These are phyloP conservation scores for Camponotus pennsylvanicus DNA, from an alignment of 1,140 invertebrate species.

Conservation along the genomic window DNA sequence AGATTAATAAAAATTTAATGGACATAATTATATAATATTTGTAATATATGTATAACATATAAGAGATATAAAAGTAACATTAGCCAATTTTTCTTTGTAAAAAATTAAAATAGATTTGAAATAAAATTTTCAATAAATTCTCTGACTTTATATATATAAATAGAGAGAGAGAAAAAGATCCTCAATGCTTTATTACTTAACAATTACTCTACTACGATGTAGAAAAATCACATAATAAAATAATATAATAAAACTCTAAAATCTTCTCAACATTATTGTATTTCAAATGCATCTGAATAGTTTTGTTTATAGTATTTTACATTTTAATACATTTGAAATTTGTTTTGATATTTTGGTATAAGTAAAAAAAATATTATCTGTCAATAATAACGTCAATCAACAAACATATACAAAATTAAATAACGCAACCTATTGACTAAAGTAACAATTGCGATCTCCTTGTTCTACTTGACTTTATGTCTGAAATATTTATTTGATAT, in stretches of 20 bases:
- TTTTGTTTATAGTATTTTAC: neutral
- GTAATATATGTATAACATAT: neutral
- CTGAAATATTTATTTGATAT: slow-evolving; percentile 13
- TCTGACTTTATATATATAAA: too few relatives aligned
- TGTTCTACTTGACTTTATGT: neutral
- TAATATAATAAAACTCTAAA: neutral
- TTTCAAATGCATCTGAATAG: neutral
- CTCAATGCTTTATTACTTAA: neutral
- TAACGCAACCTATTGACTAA: neutral
- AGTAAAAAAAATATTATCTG: neutral
- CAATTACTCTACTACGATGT: neutral
- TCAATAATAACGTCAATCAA: slow-evolving; percentile 58
- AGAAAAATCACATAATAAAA: neutral
- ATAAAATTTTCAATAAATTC: neutral
- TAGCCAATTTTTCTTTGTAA: neutral
- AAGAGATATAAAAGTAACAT: neutral
- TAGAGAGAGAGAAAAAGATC: neutral
- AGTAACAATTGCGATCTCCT: slow-evolving; percentile 27
- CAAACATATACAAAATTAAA: slow-evolving; percentile 53
- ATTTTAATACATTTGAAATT: slow-evolving; percentile 31
- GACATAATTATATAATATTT: neutral
- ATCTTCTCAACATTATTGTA: neutral
- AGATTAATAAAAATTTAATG: neutral
- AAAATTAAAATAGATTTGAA: neutral
- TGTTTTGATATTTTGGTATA: slow-evolving; percentile 16